Evolutionary conservation across 1,140 invertebrate genomes (phyloP).

Genomic region (Metaphire vulgaris): DNA sequence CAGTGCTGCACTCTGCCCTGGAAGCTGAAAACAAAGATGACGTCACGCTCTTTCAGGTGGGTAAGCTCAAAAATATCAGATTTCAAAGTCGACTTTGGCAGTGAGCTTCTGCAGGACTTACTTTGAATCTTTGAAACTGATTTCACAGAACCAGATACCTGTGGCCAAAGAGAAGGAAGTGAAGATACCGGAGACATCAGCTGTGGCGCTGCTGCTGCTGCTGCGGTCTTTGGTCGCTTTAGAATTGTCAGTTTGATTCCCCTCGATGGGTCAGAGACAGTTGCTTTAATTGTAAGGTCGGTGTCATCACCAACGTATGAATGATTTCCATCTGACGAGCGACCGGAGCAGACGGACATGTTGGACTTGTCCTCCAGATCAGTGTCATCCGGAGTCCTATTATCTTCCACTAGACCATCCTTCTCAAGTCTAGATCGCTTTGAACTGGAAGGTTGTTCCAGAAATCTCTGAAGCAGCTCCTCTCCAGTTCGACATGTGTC

Average conservation of each 20-base stretch:
- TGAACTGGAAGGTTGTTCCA: conserved; percentile 32
- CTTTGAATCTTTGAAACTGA: background rate
- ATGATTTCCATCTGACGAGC: conserved; percentile 30
- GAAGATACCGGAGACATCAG: too few relatives aligned
- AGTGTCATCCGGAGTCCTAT: conserved; percentile 29
- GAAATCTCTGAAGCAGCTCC: conserved; percentile 43
- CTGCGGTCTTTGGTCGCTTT: conserved; percentile 33
- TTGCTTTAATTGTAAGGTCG: conserved; percentile 41
- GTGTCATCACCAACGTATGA: conserved; percentile 23
- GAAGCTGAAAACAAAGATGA: background rate
- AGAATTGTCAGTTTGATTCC: conserved; percentile 52
- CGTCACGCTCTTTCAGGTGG: background rate
- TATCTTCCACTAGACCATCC: conserved; percentile 34
- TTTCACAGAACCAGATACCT: background rate
- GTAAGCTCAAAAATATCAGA: background rate
- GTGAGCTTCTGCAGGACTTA: background rate
- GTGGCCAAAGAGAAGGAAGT: background rate
- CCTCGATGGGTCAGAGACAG: conserved; percentile 42
- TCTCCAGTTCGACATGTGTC: conserved; percentile 43
- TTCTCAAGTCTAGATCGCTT: conserved; percentile 27
- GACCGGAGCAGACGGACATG: conserved; percentile 33
- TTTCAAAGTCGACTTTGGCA: background rate
- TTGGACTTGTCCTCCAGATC: conserved; percentile 32
- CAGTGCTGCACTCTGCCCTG: background rate
- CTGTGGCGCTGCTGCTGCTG: background rate